A percentile compares a stretch with the other conserved stretches of the same genome.
Evolutionary conservation across 1,140 invertebrate genomes (phyloP).

Genomic region (Diachasmimorpha longicaudata): DNA sequence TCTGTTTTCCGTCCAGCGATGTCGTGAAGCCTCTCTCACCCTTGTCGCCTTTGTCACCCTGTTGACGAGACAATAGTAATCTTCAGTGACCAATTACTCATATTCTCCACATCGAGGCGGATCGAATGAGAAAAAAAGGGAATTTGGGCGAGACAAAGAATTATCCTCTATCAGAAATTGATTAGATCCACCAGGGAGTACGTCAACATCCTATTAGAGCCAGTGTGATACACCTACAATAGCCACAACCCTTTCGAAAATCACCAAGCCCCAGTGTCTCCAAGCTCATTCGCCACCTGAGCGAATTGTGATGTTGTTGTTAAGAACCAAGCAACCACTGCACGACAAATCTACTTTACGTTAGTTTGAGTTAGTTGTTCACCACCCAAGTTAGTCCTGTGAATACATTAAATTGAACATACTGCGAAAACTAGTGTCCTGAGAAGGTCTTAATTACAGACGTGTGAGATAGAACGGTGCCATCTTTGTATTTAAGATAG

Average conservation of each 20-base stretch:
- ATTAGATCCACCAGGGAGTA: background rate
- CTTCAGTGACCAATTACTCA: constrained; percentile 19
- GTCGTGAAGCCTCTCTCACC: constrained; percentile 89
- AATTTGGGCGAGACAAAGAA: background rate
- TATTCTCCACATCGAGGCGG: background rate
- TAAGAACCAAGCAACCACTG: constrained; percentile 9
- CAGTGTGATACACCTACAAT: background rate
- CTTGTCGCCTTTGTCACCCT: constrained; percentile 90
- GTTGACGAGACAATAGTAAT: constrained; percentile 39
- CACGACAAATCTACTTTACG: constrained; percentile 16
- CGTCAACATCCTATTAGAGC: background rate
- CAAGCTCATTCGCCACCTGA: background rate
- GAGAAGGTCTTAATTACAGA: too few species aligned
- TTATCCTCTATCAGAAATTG: constrained; percentile 16
- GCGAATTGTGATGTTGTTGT: constrained; percentile 18
- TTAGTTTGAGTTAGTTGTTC: constrained; percentile 19
- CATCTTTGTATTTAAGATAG: too few species aligned
- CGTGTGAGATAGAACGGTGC: too few species aligned
- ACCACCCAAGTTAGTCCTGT: constrained; percentile 3
- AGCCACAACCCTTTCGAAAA: background rate
- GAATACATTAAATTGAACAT: background rate
- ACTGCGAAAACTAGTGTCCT: too few species aligned
- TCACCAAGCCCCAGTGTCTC: background rate
- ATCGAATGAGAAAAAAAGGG: background rate
- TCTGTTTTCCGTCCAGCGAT: constrained; percentile 86